These are phyloP conservation scores for Quiscalus mexicanus DNA, from an alignment of 2,113 vertebrate species.

Conservation along the genomic window DNA sequence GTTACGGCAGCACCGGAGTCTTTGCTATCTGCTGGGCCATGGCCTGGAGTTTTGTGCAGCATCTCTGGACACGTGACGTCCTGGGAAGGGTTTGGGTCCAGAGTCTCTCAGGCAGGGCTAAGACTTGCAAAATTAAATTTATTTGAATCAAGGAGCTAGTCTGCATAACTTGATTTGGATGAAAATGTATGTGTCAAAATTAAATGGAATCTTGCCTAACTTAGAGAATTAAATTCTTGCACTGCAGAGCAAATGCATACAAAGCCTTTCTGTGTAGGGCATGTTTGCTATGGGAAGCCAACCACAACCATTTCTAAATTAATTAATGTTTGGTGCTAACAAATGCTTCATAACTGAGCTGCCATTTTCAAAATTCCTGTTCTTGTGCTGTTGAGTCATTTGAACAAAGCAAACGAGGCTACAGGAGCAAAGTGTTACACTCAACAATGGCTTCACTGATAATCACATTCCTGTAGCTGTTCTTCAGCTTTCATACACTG, in stretches of 20 bases:
- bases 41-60: background rate
- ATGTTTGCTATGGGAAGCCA: background rate
- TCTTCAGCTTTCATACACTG: background rate
- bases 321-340: conserved; percentile 16
- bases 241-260: background rate
- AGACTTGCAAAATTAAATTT: background rate
- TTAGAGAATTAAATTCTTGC: background rate
- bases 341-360: background rate
- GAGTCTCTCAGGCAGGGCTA: background rate
- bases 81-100: background rate
- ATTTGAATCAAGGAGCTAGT: background rate
- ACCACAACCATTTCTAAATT: background rate
- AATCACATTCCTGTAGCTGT: background rate
- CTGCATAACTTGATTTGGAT: background rate
- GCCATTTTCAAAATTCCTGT: background rate
- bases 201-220: background rate
- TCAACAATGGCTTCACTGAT: background rate
- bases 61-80: background rate
- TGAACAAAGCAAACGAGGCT: background rate
- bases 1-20: background rate
- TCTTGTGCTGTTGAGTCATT: background rate
- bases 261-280: background rate
- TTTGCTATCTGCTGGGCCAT: background rate
- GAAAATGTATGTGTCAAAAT: background rate
- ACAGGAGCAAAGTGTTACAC: background rate